Evolutionary conservation across 2,113 vertebrate species (phyloP), one percentile per base, ranked within the genome.

Genomic region (Sisor rabdophorus): DNA sequence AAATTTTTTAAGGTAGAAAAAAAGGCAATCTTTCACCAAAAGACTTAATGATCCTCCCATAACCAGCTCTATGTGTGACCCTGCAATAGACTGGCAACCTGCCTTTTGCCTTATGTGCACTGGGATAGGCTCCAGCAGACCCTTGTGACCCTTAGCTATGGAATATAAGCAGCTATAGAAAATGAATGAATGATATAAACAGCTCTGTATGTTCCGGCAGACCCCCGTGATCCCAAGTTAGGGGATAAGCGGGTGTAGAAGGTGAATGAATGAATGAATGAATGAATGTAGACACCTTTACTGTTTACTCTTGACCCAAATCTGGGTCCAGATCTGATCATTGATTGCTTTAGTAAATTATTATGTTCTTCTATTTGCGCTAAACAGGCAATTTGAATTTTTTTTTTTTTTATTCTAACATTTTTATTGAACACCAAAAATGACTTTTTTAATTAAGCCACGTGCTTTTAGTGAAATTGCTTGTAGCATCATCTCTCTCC

Each of bases 1-100:
- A 89, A 85, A 89, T 90, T 86, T 87, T 69, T 59, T 79, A n/a
- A n/a, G n/a, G 83, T 79, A 73, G 79, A 84, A 82, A 82, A 53
- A 22, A 59, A 70, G 44, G 36, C 40, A 30, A 48, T 68, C 68
- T 73, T 63, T 63, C 36, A 59, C 30, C 65, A 73, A 73, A 73
- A 76, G 54, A 71, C 50, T 79, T 20, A 69, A 40, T 64, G 69
- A 76, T 71, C 69, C 16, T n/a, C 28, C 54, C 36, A 19, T 58
- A 81, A n/a, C n/a, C n/a, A n/a, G n/a, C n/a, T n/a, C n/a, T n/a
- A n/a, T n/a, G n/a, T n/a, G n/a, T n/a, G n/a, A n/a, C n/a, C n/a
- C n/a, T n/a, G n/a, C n/a, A n/a, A n/a, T n/a, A n/a, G n/a, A n/a
- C n/a, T n/a, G n/a, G n/a, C n/a, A n/a, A n/a, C n/a, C n/a, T n/a